Evolutionary conservation across 2,797 vertebrate genomes (phyloP).

Genomic region (Melopsittacus undulatus): DNA sequence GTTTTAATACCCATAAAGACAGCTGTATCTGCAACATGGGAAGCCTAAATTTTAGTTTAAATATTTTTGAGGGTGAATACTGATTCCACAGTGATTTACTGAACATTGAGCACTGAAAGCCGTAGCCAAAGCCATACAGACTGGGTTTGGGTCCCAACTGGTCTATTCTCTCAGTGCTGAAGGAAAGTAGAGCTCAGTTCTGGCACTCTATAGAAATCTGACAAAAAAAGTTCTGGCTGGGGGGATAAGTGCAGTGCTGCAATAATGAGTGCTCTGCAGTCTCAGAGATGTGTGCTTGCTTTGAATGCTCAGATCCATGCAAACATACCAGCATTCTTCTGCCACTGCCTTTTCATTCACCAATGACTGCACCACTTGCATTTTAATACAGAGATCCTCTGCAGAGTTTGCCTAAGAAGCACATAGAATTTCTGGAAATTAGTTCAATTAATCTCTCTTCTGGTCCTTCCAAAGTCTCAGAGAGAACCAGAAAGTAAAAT

Average conservation of each 20-base stretch:
- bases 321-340: not conserved
- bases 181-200: not conserved
- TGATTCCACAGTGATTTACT: not conserved
- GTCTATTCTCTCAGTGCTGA: not conserved
- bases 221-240: not conserved
- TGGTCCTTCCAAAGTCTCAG: not conserved
- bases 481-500: not conserved
- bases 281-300: not conserved
- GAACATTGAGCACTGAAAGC: not conserved
- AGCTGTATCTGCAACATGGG: not conserved
- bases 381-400: not conserved
- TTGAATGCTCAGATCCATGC: not conserved
- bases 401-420: not conserved
- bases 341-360: not conserved
- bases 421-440: not conserved
- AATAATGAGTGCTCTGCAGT: not conserved
- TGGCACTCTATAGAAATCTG: not conserved
- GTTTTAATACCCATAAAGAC: conserved; percentile 10
- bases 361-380: not conserved
- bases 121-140: not conserved
- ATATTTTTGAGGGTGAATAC: not conserved
- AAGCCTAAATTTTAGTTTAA: conserved; percentile 35
- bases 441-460: not conserved
- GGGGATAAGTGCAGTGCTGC: not conserved
- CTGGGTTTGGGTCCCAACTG: not conserved